A percentile compares a stretch with the other conserved stretches of the same genome.
Evolutionary conservation across 2,888 invertebrate species (phyloP).

Genomic region (Allygus modestus): DNA sequence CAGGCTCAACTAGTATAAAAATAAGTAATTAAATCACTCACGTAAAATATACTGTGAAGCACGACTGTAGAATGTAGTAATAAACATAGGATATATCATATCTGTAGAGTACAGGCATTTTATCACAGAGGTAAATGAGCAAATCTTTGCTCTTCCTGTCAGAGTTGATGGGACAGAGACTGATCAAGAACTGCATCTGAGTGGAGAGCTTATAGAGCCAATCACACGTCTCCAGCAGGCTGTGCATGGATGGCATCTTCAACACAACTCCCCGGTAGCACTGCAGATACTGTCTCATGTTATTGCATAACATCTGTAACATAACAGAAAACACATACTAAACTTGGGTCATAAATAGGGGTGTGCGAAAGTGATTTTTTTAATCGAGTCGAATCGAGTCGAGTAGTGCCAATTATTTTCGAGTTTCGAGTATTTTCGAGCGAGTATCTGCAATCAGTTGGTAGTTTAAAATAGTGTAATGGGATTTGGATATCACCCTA

Average conservation of each 20-base stretch:
- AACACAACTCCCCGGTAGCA: constrained; percentile 58
- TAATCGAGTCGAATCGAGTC: no score
- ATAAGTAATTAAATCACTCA: constrained; percentile 33
- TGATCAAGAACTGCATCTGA: constrained; percentile 58
- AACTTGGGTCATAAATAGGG: background rate
- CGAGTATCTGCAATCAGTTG: no score
- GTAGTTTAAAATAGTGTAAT: no score
- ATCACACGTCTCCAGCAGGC: constrained; percentile 43
- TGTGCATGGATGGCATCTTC: background rate
- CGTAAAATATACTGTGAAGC: constrained; percentile 60
- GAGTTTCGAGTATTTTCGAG: no score
- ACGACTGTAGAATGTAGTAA: constrained; percentile 61
- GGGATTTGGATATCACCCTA: no score
- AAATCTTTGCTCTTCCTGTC: constrained; percentile 37
- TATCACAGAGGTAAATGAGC: constrained; percentile 55
- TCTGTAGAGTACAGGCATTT: constrained; percentile 18
- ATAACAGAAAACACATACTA: background rate
- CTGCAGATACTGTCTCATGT: constrained; percentile 54
- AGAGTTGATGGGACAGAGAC: constrained; percentile 19
- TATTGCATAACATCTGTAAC: constrained; percentile 56
- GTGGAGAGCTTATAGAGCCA: constrained; percentile 55
- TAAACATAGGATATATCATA: constrained; percentile 36
- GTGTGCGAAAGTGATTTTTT: background rate
- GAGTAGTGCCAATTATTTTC: no score
- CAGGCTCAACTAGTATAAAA: no score